Conservation (phyloP, 2,113 vertebrate species). For the Rana temporaria region DNA sequence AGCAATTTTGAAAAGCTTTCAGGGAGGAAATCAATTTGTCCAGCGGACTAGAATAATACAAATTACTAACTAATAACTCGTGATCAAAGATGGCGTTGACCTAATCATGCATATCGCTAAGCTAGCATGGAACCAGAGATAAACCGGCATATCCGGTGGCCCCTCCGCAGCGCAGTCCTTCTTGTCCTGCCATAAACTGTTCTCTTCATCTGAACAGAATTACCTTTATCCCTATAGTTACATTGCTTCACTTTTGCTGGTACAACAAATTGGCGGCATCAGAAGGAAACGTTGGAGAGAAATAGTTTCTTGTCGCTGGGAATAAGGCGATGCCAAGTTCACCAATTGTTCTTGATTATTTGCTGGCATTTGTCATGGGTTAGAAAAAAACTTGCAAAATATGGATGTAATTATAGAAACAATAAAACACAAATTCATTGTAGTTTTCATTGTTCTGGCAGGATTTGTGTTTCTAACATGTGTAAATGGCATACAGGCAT, state of each 20-base stretch:
- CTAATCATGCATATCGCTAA: not conserved
- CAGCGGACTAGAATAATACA: no score
- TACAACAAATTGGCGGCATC: not conserved
- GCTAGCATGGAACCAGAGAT: not conserved
- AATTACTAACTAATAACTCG: no score
- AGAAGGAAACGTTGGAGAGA: slow-evolving; percentile 14
- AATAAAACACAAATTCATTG: not conserved
- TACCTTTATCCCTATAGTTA: not conserved
- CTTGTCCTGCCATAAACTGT: not conserved
- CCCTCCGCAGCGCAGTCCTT: not conserved
- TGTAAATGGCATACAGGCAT: not conserved
- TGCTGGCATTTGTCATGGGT: not conserved
- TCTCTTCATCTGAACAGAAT: not conserved
- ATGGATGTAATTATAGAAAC: slow-evolving; percentile 21
- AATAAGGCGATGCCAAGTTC: not conserved
- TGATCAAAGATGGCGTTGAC: not conserved
- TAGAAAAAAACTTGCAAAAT: slow-evolving; percentile 15
- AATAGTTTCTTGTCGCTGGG: not conserved
- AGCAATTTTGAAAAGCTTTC: no score
- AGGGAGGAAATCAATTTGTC: no score
- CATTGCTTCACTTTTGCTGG: not conserved
- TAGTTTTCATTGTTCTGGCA: slow-evolving; percentile 14
- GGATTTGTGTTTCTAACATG: not conserved
- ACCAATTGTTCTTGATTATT: slow-evolving; percentile 41
- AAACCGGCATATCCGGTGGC: no score